Evolutionary conservation across 2,797 vertebrate genomes (phyloP).

Genomic region (Bradypodion pumilum): DNA sequence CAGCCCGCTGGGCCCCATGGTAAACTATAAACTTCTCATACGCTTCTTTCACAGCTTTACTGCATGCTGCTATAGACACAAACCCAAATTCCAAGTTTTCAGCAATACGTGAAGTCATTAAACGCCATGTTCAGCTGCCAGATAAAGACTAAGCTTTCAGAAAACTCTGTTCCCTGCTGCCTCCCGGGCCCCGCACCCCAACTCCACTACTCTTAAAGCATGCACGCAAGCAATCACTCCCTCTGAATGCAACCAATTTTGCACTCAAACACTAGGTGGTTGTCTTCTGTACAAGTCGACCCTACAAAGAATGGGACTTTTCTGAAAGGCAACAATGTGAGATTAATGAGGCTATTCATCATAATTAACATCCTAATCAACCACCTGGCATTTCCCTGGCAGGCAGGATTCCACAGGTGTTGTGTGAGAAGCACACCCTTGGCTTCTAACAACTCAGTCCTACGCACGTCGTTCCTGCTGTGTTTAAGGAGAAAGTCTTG

Average conservation of each 20-base stretch:
- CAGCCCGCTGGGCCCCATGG: not conserved
- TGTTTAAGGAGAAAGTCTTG: not conserved
- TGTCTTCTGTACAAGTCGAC: conserved; percentile 1
- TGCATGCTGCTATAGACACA: not conserved
- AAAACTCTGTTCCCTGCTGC: not conserved
- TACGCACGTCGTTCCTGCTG: not conserved
- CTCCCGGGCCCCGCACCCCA: not conserved
- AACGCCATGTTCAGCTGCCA: not conserved
- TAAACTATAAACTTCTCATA: no score
- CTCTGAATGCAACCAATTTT: not conserved
- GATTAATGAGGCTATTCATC: conserved; percentile 19
- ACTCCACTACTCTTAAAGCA: not conserved
- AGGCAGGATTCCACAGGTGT: not conserved
- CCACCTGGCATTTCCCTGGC: not conserved
- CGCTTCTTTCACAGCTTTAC: not conserved
- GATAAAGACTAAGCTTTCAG: not conserved
- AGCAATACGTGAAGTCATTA: not conserved
- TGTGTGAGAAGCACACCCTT: not conserved
- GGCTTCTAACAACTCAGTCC: not conserved
- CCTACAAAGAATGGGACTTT: not conserved
- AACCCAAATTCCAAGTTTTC: not conserved
- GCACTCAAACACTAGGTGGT: conserved; percentile 6
- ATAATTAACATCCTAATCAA: conserved; percentile 18
- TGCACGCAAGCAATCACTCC: not conserved
- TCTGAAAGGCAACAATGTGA: not conserved